Evolutionary conservation across 1,140 invertebrate genomes (phyloP), one percentile per base, ranked within the genome.

Genomic region (Notospermus geniculatus): DNA sequence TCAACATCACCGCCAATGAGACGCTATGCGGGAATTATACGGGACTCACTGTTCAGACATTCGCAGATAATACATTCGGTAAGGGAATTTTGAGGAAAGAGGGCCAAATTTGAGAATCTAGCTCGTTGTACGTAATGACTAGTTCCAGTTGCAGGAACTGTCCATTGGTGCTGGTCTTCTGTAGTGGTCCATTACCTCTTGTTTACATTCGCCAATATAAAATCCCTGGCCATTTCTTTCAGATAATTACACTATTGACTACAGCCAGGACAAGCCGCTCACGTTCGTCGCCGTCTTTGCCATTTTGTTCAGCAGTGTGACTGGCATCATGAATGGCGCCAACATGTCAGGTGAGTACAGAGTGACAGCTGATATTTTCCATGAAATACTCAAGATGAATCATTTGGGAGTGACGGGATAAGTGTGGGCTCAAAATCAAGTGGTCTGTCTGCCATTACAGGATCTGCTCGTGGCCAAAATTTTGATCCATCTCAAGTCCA

Each of bases 251-350:
- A 88, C 86, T 0, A 70, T 73, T n/a, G 95, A 97, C 85, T 97
- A 97, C 75, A 91, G 90, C 0, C 89, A 87, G 1, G 86, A 85
- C 0, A 80, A 84, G 15, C 61, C 62, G 23, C 75, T 86, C 69
- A 87, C 88, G 74, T 98, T 97, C 84, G 89, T 93, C 0, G 88
- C 89, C 0, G 93, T 98, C 22, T 99, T 99, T 83, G 80, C 83
- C 22, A 82, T 85, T 58, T 72, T 84, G 19, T 84, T 85, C 73
- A 94, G 92, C 54, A 95, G 95, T 23, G 93, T 98, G 2, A 99
- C 97, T 9, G 97, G 97, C 1, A 98, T 99, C 62, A 97, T 99
- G 91, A 97, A 96, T 54, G 97, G 97, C 7, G 96, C 97, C 22
- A 99, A 99, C 81, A 98, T 99, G 94, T 96, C 93, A 70, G 95